These are phyloP conservation scores for Egretta garzetta DNA, from an alignment of 2,113 vertebrate genomes.

Conservation along the genomic window DNA sequence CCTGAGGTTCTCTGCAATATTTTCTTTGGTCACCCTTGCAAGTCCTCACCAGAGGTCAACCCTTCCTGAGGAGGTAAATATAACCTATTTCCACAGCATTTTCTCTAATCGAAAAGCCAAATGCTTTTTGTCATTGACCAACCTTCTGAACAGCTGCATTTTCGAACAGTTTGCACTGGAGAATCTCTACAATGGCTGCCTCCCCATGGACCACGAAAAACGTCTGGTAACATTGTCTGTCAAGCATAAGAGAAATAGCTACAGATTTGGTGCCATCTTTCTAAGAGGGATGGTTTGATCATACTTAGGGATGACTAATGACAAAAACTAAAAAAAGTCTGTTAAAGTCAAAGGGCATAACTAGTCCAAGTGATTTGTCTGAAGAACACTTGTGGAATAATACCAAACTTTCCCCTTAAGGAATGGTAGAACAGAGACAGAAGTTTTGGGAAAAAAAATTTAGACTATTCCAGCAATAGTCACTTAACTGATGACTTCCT, in stretches of 20 bases:
- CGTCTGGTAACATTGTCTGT: conserved; percentile 96
- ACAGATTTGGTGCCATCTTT: background rate
- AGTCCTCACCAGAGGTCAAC: background rate
- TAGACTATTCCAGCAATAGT: background rate
- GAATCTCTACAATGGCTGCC: conserved; percentile 93
- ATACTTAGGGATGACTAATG: background rate
- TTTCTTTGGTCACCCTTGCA: background rate
- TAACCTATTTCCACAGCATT: background rate
- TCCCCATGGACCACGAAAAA: conserved; percentile 93
- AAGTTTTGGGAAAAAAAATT: background rate
- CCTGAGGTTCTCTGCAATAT: background rate
- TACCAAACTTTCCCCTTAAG: background rate
- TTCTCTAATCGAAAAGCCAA: background rate
- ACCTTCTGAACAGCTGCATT: conserved; percentile 90
- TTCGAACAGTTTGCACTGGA: conserved; percentile 88
- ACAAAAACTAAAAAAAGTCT: background rate
- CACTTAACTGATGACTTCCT: background rate
- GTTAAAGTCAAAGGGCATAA: background rate
- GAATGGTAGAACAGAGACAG: background rate
- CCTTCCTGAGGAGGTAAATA: background rate
- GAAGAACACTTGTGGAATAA: background rate
- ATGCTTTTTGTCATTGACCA: background rate
- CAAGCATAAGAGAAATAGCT: conserved; percentile 46
- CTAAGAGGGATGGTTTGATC: background rate
- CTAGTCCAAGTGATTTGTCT: background rate